Percentiles rank a stretch among this genome's conserved stretches.
Conservation (phyloP, 2,797 vertebrate genomes). For the Babyrousa celebensis region DNA sequence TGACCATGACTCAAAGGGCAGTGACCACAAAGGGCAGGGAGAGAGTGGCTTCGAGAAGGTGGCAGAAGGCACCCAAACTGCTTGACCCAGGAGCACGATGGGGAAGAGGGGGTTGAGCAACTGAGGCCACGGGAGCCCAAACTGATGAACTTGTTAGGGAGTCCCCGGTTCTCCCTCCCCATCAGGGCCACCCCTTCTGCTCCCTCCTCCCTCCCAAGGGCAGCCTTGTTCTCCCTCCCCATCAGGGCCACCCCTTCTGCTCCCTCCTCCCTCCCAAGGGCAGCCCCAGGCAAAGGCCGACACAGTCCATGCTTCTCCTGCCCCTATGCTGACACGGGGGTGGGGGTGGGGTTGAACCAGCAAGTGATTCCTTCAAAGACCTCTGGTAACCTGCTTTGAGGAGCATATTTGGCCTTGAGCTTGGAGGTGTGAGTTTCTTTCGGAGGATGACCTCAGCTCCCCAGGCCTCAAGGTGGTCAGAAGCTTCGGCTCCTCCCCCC, state of each 20-base stretch:
- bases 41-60: not conserved
- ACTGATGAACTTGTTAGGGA: not conserved
- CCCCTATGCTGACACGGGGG: not conserved
- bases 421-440: not conserved
- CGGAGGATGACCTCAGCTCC: not conserved
- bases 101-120: not conserved
- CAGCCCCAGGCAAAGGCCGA: accelerated
- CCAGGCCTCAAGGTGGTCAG: not conserved
- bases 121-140: not conserved
- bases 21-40: accelerated
- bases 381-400: accelerated
- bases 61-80: accelerated
- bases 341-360: not conserved
- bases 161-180: accelerated
- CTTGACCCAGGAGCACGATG: not conserved
- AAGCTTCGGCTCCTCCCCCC: not conserved
- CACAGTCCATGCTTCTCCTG: not conserved
- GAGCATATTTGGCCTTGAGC: not conserved
- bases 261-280: not conserved
- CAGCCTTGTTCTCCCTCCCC: accelerated
- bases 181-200: not conserved
- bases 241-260: not conserved
- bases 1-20: accelerated
- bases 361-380: not conserved
- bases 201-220: not conserved